Base-by-base conservation (phyloP, 2,113 vertebrate species). In the Zosterops pallidus region DNA sequence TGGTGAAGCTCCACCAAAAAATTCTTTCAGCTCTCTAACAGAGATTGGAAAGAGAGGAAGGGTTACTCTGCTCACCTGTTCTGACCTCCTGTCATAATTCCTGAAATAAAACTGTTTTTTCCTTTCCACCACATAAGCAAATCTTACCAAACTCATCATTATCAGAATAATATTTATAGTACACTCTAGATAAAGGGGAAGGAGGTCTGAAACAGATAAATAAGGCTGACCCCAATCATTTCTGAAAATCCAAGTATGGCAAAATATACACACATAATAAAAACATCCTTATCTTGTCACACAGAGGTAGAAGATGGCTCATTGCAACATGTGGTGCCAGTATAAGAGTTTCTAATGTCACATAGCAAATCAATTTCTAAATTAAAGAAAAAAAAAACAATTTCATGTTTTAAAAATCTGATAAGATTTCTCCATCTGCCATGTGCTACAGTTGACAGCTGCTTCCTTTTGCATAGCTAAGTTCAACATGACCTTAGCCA, bases 321-420 rank as follows among this genome's bases (percentile, higher is more conserved):
- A 50, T 19, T 94, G 81, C n/a, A 93, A 57, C 23, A 72, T 33
- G 65, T 80, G 64, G 53, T 69, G 57, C 67, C 76, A 86, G 90
- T 52, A 76, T 83, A 91, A 96, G 65, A 63, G 56, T 93, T 96
- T 96, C 89, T 88, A 60, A 89, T 85, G 53, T 93, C 86, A 91
- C 81, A 89, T 17, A 90, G 52, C 9, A 86, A 93, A 93, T 91
- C 79, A 87, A 91, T 96, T 88, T 91, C 70, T 96, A 89, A 96
- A 95, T 91, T 86, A 80, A 96, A 90, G 89, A 79, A 74, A 62
- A 83, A 82, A 83, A 76, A 64, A 68, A 37, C 65, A 70, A 95
- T 92, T 96, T 95, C 44, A 89, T 72, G 49, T 96, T 96, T 95
- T 71, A 90, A 93, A 97, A 94, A 96, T 92, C 93, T 95, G 86